These are phyloP conservation scores for Cheilinus undulatus DNA, from an alignment of 2,113 vertebrate genomes.

Conservation along the genomic window DNA sequence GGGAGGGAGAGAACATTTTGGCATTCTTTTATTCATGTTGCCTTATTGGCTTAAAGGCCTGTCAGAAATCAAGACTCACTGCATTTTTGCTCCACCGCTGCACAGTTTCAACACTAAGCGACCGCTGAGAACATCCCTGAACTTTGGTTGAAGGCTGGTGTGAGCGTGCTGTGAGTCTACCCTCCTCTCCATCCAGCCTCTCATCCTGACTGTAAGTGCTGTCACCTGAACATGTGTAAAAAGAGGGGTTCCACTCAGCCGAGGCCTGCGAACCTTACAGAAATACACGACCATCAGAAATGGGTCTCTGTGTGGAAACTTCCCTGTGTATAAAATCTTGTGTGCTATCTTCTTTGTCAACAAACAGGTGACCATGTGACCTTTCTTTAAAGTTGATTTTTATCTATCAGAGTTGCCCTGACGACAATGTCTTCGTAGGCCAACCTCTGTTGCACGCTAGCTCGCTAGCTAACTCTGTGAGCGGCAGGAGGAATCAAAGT, in stretches of 20 bases:
- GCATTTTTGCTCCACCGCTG: background rate
- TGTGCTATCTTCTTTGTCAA: background rate
- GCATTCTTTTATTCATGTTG: slow-evolving; percentile 71
- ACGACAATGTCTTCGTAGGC: slow-evolving; percentile 58
- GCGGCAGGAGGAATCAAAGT: slow-evolving; percentile 46
- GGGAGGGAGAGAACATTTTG: slow-evolving; percentile 44
- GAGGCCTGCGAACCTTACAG: too few relatives aligned
- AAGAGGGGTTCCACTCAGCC: background rate
- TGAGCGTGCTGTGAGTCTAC: slow-evolving; percentile 17
- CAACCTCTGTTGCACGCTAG: slow-evolving; percentile 50
- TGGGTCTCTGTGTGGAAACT: too few relatives aligned
- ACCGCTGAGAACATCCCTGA: too few relatives aligned
- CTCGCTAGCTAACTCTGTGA: slow-evolving; percentile 25
- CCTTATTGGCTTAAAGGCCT: slow-evolving; percentile 67
- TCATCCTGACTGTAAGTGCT: background rate
- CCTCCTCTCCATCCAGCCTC: slow-evolving; percentile 51
- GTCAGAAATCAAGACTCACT: slow-evolving; percentile 29
- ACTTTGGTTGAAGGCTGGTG: too few relatives aligned
- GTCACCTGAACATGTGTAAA: background rate
- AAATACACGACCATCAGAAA: too few relatives aligned
- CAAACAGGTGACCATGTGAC: background rate
- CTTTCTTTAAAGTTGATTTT: slow-evolving; percentile 16
- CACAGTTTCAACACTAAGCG: too few relatives aligned
- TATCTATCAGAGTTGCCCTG: slow-evolving; percentile 43
- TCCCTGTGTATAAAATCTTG: background rate